Percentiles rank a stretch among this genome's conserved stretches.
Conservation (phyloP, 2,888 invertebrate species). For the Tryphoninae sp. region DNA sequence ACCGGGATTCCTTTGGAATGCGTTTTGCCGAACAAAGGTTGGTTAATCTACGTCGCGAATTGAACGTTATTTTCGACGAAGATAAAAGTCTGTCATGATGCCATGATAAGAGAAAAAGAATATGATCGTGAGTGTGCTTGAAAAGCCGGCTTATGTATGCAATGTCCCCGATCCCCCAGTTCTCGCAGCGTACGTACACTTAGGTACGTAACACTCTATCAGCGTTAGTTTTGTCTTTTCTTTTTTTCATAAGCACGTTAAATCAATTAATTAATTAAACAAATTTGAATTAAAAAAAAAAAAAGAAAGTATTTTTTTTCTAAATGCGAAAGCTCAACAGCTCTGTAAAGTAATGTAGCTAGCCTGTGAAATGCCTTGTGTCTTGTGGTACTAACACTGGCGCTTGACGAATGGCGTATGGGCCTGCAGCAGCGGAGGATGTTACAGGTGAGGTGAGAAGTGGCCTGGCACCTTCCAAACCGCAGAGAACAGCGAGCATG, state of each 20-base stretch:
- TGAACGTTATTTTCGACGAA: neutral
- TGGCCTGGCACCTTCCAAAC: constrained; percentile 91
- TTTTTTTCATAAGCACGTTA: constrained; percentile 45
- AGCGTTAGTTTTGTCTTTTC: constrained; percentile 47
- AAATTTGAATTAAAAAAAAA: too few relatives aligned
- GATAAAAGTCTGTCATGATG: constrained; percentile 19
- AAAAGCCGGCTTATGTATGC: constrained; percentile 49
- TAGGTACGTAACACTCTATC: constrained; percentile 58
- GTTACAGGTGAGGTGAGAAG: constrained; percentile 90
- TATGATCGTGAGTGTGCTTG: constrained; percentile 50
- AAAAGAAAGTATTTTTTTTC: constrained; percentile 4
- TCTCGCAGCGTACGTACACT: constrained; percentile 59
- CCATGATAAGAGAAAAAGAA: constrained; percentile 3
- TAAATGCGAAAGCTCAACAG: constrained; percentile 37
- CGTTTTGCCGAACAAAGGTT: neutral
- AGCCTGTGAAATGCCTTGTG: constrained; percentile 79
- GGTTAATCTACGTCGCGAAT: constrained; percentile 12
- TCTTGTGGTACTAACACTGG: constrained; percentile 80
- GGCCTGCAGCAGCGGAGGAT: constrained; percentile 81
- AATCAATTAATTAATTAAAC: constrained; percentile 21
- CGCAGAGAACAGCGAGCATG: constrained; percentile 93
- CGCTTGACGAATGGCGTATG: constrained; percentile 79
- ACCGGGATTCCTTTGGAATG: constrained; percentile 15
- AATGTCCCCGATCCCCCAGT: constrained; percentile 53
- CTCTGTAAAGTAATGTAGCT: constrained; percentile 69